Conservation (phyloP, 2,797 vertebrate genomes). For the Enteromius viviparus region DNA sequence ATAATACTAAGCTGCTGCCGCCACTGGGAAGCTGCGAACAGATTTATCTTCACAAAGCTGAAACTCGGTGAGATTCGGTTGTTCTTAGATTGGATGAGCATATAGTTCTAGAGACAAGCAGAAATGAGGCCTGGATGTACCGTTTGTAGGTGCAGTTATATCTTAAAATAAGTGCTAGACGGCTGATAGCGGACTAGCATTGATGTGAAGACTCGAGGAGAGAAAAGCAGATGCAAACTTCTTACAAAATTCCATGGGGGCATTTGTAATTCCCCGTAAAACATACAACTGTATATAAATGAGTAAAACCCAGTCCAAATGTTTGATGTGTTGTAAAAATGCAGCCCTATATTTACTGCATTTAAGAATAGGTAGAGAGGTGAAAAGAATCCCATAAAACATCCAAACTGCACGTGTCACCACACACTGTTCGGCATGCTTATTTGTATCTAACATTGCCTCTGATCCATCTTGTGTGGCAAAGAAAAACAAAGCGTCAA, state of each 20-base stretch:
- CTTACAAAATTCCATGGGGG: neutral
- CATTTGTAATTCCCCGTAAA: conserved; percentile 7
- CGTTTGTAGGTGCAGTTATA: neutral
- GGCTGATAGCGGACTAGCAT: neutral
- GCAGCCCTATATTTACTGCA: neutral
- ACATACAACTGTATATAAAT: conserved; percentile 5
- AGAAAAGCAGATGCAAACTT: neutral
- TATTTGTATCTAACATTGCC: conserved; percentile 1
- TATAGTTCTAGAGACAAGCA: conserved; percentile 32
- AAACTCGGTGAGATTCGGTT: conserved; percentile 33
- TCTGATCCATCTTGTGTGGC: conserved; percentile 9
- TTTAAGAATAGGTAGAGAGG: neutral
- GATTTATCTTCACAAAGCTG: conserved; percentile 40
- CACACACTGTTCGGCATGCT: neutral
- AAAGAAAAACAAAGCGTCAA: conserved; percentile 10
- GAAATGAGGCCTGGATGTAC: conserved; percentile 29
- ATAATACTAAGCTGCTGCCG: conserved; percentile 5
- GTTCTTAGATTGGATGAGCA: conserved; percentile 29
- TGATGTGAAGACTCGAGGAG: conserved; percentile 3
- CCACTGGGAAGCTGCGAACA: conserved; percentile 19
- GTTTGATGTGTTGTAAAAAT: conserved; percentile 11
- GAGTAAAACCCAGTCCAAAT: conserved; percentile 2
- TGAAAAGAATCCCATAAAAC: conserved; percentile 6
- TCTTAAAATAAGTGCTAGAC: conserved; percentile 7
- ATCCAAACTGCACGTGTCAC: neutral